Conservation (phyloP, 2,888 invertebrate genomes). For the Microplitis deprimator region DNA sequence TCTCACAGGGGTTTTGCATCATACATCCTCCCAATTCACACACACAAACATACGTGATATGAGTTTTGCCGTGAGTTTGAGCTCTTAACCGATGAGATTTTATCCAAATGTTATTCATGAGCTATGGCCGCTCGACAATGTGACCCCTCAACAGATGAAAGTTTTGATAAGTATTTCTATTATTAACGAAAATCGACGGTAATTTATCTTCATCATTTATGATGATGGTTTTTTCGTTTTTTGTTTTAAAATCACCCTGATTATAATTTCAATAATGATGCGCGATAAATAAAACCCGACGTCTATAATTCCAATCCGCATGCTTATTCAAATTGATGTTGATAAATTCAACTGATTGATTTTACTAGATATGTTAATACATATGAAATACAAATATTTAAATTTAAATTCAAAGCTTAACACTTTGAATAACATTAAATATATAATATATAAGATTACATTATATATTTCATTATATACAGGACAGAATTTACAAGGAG, state of each 20-base stretch:
- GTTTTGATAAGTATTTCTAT: constrained; percentile 57
- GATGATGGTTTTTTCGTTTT: constrained; percentile 19
- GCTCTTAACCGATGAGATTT: constrained; percentile 62
- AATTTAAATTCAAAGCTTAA: neutral
- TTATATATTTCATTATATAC: neutral
- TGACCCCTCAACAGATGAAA: constrained; percentile 47
- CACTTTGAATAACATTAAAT: neutral
- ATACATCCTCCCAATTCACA: constrained; percentile 28
- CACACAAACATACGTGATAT: neutral
- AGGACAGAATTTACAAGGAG: neutral
- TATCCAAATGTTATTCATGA: constrained; percentile 68
- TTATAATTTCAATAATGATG: neutral
- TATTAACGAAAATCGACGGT: constrained; percentile 52
- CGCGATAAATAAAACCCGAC: neutral
- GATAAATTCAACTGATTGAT: neutral
- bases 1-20: constrained; percentile 37
- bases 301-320: neutral
- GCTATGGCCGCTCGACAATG: constrained; percentile 43
- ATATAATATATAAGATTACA: neutral
- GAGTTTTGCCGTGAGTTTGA: neutral
- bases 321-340: no score
- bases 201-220: constrained; percentile 44
- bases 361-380: neutral
- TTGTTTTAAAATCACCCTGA: constrained; percentile 31
- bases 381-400: neutral